These are phyloP conservation scores for Xiphorhynchus elegans DNA, from an alignment of 2,113 vertebrate genomes.

Conservation along the genomic window DNA sequence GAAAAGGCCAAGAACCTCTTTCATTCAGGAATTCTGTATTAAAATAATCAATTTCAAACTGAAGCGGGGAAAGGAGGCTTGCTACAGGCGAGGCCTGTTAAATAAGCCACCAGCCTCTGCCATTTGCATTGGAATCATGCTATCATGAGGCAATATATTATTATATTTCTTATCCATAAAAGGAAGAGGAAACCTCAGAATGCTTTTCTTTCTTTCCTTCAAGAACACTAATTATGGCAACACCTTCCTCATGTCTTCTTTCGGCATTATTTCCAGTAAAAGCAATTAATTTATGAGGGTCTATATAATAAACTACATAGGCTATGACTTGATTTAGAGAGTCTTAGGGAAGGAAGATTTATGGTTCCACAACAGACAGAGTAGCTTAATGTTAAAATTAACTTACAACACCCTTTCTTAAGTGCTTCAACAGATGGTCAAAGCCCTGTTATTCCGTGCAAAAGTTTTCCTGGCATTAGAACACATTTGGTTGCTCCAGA, in stretches of 20 bases:
- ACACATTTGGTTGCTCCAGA: neutral
- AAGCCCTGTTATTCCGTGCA: neutral
- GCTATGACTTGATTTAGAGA: neutral
- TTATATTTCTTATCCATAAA: conserved; percentile 66
- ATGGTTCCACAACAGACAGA: neutral
- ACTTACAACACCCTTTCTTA: neutral
- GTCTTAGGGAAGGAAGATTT: neutral
- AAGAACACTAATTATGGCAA: neutral
- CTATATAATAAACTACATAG: neutral
- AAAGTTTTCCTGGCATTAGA: neutral
- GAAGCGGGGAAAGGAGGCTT: conserved; percentile 80
- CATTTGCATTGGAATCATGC: conserved; percentile 78
- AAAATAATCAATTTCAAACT: conserved; percentile 99
- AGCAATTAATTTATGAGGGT: neutral
- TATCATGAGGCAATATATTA: conserved; percentile 72
- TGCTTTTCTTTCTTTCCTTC: conserved; percentile 13
- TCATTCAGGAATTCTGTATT: conserved; percentile 99
- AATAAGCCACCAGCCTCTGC: conserved; percentile 80
- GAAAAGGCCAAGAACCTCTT: conserved; percentile 95
- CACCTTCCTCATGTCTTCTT: neutral
- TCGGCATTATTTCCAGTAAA: neutral
- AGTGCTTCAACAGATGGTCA: neutral
- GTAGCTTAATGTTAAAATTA: neutral
- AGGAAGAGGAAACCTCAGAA: conserved; percentile 7
- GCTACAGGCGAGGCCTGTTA: conserved; percentile 78